These are phyloP conservation scores for Ctena decussata DNA, from an alignment of 2,888 invertebrate species.

Conservation along the genomic window DNA sequence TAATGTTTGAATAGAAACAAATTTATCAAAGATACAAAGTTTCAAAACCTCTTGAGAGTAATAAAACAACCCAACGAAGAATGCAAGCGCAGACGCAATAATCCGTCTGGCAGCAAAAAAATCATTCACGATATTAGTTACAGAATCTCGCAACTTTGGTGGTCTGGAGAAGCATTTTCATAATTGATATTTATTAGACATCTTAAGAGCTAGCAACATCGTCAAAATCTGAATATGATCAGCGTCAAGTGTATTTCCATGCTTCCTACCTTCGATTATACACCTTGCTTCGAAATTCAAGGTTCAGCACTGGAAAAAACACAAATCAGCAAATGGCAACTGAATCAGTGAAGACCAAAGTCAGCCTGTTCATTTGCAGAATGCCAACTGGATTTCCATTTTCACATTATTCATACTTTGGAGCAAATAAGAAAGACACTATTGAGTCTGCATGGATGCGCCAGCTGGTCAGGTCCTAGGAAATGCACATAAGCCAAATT, in stretches of 20 bases:
- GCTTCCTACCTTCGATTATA: neutral
- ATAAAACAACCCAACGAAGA: neutral
- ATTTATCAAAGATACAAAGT: conserved; percentile 4
- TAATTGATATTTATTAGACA: conserved; percentile 66
- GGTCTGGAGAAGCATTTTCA: conserved; percentile 63
- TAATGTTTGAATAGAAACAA: conserved; percentile 4
- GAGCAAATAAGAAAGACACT: too few species aligned
- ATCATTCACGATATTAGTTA: conserved; percentile 33
- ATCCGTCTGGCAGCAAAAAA: conserved; percentile 7
- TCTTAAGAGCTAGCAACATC: conserved; percentile 4
- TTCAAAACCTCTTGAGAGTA: neutral
- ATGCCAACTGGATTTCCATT: too few species aligned
- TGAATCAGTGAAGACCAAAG: too few species aligned
- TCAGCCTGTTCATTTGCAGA: too few species aligned
- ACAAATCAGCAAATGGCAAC: too few species aligned
- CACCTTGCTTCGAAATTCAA: neutral
- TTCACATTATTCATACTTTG: too few species aligned
- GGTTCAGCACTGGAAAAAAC: too few species aligned
- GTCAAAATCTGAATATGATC: conserved; percentile 16
- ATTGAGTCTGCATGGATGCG: too few species aligned
- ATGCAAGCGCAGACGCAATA: conserved; percentile 11
- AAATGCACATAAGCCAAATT: too few species aligned
- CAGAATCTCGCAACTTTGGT: conserved; percentile 53
- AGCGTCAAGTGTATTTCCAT: neutral
- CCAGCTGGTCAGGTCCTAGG: too few species aligned